A percentile compares a stretch with the other conserved stretches of the same genome.
Evolutionary conservation across 1,140 invertebrate species (phyloP).

Genomic region (Neomicropteryx cornuta): DNA sequence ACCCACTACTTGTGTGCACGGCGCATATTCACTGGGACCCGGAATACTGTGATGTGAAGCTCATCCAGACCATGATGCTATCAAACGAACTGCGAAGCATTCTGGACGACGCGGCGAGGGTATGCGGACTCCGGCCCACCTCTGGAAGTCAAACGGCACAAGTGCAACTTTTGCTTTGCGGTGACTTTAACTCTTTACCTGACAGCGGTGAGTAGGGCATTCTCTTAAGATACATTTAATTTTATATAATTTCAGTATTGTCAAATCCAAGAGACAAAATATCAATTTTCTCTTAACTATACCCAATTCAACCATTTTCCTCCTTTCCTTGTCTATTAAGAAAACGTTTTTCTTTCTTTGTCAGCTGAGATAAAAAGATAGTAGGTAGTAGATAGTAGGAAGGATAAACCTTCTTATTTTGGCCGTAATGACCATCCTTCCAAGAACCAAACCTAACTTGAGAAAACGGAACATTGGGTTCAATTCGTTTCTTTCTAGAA

Average conservation of each 20-base stretch:
- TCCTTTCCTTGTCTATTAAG: no score
- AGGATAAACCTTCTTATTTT: no score
- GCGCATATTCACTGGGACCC: slow-evolving; percentile 99
- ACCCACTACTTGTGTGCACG: slow-evolving; percentile 89
- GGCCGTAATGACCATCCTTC: no score
- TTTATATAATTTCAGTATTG: neutral
- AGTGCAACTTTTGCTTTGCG: slow-evolving; percentile 91
- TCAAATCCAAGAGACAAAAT: no score
- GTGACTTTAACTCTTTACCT: slow-evolving; percentile 97
- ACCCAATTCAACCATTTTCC: no score
- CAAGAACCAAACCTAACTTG: no score
- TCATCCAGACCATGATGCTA: slow-evolving; percentile 99
- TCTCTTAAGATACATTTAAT: slow-evolving; percentile 4
- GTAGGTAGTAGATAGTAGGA: no score
- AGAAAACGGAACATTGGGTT: no score
- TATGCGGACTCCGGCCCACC: slow-evolving; percentile 30
- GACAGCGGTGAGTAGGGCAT: slow-evolving; percentile 67
- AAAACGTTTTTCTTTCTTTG: no score
- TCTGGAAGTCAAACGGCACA: slow-evolving; percentile 53
- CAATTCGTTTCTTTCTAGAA: no score
- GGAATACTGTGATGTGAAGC: slow-evolving; percentile 98
- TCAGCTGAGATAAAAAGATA: no score
- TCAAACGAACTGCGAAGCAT: slow-evolving; percentile 83
- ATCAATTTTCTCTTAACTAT: no score
- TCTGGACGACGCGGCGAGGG: slow-evolving; percentile 64